Evolutionary conservation across 2,888 invertebrate genomes (phyloP), one percentile per base, ranked within the genome.

Genomic region (Nemapogon koenigi): DNA sequence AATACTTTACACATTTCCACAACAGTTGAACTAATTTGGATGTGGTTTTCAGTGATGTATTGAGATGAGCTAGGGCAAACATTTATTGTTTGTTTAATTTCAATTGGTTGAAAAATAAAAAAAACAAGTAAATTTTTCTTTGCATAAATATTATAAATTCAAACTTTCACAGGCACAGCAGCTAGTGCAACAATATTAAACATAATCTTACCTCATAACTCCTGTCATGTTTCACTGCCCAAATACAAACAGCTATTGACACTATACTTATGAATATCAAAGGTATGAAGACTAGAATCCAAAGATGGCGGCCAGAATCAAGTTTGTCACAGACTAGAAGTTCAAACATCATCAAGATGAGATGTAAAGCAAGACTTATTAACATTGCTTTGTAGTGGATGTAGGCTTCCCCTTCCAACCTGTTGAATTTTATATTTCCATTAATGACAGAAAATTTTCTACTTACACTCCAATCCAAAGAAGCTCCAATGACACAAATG

Each of bases 311-410:
- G 7, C 84, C 82, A 1, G 92, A 91, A 50, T 95, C 92, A 49
- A 98, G 76, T 71, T 97, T 96, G 76, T 97, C 94, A 67, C 97
- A 98, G 26, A 94, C 94, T 44, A 99, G 81, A 46, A 97, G 73
- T 69, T 98, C 97, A 75, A 99, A 99, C 91, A 97, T 94, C 16
- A 97, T 79, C 46, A 99, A 78, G 50, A 98, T 91, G 43, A 97
- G 80, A 65, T 99, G 98, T 55, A 98, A 84, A 31, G 95, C 93
- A 50, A 97, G 83, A 44, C 94, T 95, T 61, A 98, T 94, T 43
- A 98, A 81, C 97, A 99, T 98, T 11, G 97, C 96, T 69, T 97
- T 97, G 69, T 96, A 99, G 67, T 99, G 98, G 26, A 96, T 90
- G 64, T 97, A 95, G 4, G 96, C 93, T 76, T 96, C 94, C 48